phyloP scores from a whole-genome alignment of 2,797 vertebrate genomes.

The Carapus acus region DNA sequence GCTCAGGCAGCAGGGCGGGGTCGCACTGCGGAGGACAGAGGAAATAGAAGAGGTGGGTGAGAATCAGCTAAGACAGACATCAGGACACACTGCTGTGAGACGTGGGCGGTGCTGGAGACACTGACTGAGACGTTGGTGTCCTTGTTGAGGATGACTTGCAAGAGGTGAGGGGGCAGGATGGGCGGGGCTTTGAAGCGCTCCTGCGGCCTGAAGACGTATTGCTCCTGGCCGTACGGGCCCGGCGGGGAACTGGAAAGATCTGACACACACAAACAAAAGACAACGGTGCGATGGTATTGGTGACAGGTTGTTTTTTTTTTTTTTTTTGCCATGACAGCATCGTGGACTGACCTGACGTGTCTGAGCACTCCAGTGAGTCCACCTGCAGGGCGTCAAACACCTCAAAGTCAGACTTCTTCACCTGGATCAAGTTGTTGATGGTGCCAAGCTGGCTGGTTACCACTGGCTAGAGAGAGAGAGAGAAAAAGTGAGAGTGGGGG shows the following conservation, averaged over 20 bases:
- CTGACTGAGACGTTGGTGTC: conserved; percentile 97
- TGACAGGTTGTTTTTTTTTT: no score
- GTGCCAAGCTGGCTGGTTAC: conserved; percentile 96
- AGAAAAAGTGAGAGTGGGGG: no score
- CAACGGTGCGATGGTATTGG: no score
- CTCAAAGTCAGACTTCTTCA: conserved; percentile 98
- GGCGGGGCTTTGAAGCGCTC: conserved; percentile 93
- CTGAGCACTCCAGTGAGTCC: conserved; percentile 92
- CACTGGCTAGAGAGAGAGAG: conserved; percentile 75
- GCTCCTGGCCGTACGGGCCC: conserved; percentile 88
- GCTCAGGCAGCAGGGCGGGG: conserved; percentile 91
- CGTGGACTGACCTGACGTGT: conserved; percentile 80
- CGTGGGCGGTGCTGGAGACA: conserved; percentile 31
- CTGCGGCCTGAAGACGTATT: conserved; percentile 88
- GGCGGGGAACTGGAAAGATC: conserved; percentile 96
- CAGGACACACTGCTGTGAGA: no score
- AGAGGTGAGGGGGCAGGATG: conserved; percentile 93
- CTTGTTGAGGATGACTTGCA: conserved; percentile 98
- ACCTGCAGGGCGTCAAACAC: conserved; percentile 95
- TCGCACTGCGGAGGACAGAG: conserved; percentile 79
- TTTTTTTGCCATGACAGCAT: no score
- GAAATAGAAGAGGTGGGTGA: background rate
- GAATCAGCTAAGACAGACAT: background rate
- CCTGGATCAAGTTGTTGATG: conserved; percentile 95
- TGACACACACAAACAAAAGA: conserved; percentile 58